Conservation (phyloP, 2,888 invertebrate species). For the Acronicta aceris region DNA sequence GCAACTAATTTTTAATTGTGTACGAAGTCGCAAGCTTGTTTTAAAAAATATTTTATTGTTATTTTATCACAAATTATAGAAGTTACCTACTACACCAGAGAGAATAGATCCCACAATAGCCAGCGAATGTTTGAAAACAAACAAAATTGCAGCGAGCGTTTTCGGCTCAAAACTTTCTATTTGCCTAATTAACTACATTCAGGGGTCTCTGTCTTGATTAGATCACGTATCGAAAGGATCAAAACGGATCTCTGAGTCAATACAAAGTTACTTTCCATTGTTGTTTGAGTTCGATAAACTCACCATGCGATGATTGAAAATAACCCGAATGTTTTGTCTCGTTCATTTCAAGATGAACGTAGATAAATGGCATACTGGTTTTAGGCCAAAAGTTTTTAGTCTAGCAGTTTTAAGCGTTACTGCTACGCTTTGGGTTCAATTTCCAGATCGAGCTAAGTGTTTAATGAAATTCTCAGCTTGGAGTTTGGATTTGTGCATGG, state of each 20-base stretch:
- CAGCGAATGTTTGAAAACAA: conserved; percentile 67
- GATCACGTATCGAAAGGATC: conserved; percentile 83
- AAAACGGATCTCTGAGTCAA: conserved; percentile 77
- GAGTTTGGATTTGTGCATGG: too few species aligned
- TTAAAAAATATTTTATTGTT: too few species aligned
- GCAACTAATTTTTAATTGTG: too few species aligned
- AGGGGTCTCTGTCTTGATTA: conserved; percentile 79
- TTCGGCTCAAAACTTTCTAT: conserved; percentile 74
- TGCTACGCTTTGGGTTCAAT: too few species aligned
- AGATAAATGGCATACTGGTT: background rate
- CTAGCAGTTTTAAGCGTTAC: too few species aligned
- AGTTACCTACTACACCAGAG: background rate
- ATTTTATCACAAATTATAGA: too few species aligned
- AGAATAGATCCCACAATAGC: conserved; percentile 48
- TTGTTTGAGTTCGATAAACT: conserved; percentile 72
- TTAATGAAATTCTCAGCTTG: too few species aligned
- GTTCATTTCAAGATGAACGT: background rate
- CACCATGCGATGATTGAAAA: conserved; percentile 61
- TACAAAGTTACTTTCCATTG: conserved; percentile 80
- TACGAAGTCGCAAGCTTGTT: too few species aligned
- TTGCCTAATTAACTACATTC: conserved; percentile 85
- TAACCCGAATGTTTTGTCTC: conserved; percentile 13
- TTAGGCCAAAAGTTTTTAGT: too few species aligned
- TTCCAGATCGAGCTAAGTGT: too few species aligned
- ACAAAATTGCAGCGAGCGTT: conserved; percentile 67